These are phyloP conservation scores for Lydus trimaculatus DNA, from an alignment of 2,888 invertebrate species.

Conservation along the genomic window DNA sequence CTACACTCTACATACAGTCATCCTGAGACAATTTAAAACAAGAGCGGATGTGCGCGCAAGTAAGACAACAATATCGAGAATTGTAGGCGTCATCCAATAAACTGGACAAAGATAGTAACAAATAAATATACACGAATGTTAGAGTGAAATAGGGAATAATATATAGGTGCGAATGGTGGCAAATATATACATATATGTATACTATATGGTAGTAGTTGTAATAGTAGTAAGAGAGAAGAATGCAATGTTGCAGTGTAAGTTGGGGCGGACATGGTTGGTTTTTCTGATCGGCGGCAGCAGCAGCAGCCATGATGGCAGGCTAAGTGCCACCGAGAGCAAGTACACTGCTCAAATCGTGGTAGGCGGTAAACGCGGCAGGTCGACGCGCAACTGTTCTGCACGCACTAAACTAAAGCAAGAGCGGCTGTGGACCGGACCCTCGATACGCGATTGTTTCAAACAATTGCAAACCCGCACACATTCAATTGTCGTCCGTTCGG, in stretches of 20 bases:
- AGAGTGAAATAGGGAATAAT: not conserved
- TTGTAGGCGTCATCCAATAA: not conserved
- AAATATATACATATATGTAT: too few relatives aligned
- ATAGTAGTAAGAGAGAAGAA: slow-evolving; percentile 31
- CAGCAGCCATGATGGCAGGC: slow-evolving; percentile 56
- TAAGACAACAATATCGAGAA: not conserved
- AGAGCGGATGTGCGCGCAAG: not conserved
- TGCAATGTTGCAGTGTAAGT: slow-evolving; percentile 53
- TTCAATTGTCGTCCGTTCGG: slow-evolving; percentile 41
- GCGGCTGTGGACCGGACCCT: slow-evolving; percentile 42
- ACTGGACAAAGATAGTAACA: not conserved
- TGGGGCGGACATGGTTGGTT: slow-evolving; percentile 48
- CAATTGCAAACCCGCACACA: slow-evolving; percentile 55
- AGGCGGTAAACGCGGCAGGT: slow-evolving; percentile 60
- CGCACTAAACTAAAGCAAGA: slow-evolving; percentile 50
- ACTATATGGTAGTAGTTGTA: too few relatives aligned
- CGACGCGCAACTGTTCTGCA: slow-evolving; percentile 59
- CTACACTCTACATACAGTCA: not conserved
- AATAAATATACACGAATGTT: not conserved
- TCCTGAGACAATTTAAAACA: not conserved
- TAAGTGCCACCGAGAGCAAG: slow-evolving; percentile 53
- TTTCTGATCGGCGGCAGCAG: slow-evolving; percentile 39
- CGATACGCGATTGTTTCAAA: slow-evolving; percentile 53
- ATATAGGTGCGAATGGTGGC: slow-evolving; percentile 38
- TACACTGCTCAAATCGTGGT: slow-evolving; percentile 57